Conservation (phyloP, 2,113 vertebrate species). For the Vulpes lagopus region DNA sequence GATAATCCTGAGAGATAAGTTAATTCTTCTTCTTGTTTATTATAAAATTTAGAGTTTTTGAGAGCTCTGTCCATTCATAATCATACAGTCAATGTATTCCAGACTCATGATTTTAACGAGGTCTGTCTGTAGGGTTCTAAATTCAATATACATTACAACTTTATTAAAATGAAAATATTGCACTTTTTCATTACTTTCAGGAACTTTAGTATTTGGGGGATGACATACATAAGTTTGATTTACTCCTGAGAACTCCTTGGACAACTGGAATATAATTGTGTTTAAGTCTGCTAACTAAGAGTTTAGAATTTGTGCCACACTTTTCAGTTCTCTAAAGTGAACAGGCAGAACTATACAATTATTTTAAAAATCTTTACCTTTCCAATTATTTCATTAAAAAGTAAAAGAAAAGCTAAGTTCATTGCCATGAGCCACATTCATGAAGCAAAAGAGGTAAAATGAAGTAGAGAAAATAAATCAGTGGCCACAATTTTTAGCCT, state of each 20-base stretch:
- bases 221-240: background rate
- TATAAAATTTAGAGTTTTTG: background rate
- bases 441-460: background rate
- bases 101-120: background rate
- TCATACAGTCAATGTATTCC: background rate
- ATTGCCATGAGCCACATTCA: background rate
- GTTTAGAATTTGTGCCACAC: background rate
- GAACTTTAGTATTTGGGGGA: background rate
- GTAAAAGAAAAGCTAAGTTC: background rate
- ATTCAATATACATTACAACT: background rate
- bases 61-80: background rate
- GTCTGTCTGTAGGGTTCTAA: background rate
- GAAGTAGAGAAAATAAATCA: background rate
- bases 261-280: background rate
- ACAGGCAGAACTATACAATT: background rate
- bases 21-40: background rate
- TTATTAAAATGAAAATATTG: slow-evolving; percentile 8
- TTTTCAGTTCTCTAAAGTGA: background rate
- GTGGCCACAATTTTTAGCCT: background rate
- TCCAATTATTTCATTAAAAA: background rate
- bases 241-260: background rate
- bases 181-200: slow-evolving; percentile 1
- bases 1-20: background rate
- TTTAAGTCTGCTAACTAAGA: background rate
- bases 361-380: background rate